phyloP scores from a whole-genome alignment of 2,888 invertebrate genomes.

The Scrobipalpa atriplicella region DNA sequence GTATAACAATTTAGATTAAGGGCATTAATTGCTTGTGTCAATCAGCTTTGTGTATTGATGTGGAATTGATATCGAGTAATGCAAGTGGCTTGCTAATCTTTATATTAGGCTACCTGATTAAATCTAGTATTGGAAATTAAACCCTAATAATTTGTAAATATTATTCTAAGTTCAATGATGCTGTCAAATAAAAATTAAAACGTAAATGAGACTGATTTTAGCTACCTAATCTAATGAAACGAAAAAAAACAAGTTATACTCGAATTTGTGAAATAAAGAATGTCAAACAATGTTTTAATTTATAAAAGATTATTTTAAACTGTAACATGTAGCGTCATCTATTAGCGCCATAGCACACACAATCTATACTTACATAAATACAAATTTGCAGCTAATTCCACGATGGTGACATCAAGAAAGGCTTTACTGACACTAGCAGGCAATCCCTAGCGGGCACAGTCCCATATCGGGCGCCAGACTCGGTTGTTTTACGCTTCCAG shows the following conservation, averaged over 20 bases:
- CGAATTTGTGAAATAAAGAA: too few relatives aligned
- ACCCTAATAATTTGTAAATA: neutral
- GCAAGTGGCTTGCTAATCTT: neutral
- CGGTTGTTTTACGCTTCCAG: conserved; percentile 32
- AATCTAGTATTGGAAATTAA: neutral
- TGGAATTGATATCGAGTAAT: neutral
- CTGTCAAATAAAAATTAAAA: too few relatives aligned
- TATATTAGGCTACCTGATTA: neutral
- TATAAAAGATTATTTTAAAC: too few relatives aligned
- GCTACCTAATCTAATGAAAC: too few relatives aligned
- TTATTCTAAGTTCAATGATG: too few relatives aligned
- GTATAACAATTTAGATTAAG: neutral
- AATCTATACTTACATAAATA: neutral
- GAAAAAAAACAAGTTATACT: too few relatives aligned
- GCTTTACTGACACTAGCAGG: conserved; percentile 17
- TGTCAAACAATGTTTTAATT: too few relatives aligned
- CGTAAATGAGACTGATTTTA: too few relatives aligned
- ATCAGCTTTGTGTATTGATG: neutral
- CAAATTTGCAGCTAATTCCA: neutral
- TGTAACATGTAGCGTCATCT: too few relatives aligned
- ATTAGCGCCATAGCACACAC: neutral
- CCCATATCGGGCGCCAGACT: conserved; percentile 25
- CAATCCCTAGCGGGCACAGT: conserved; percentile 2
- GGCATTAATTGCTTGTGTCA: neutral
- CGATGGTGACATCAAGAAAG: conserved; percentile 8